Evolutionary conservation across 35 echinoderm and acorn worm species (phyloP).

Genomic region (Ophioderma brevispina): DNA sequence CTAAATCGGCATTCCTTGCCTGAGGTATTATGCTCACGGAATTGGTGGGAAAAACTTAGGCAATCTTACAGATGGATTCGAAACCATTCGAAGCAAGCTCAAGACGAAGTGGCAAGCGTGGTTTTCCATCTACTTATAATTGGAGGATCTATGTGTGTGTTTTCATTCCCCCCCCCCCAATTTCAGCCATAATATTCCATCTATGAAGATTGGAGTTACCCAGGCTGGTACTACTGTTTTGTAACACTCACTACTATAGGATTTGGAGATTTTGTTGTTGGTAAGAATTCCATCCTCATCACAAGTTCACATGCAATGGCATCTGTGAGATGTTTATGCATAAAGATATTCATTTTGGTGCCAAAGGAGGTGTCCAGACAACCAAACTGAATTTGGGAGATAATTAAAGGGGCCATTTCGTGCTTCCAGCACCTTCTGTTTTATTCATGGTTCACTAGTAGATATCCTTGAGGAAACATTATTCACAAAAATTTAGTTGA

Average conservation of each 20-base stretch:
- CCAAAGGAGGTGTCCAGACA: too few relatives aligned
- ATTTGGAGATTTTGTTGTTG: conserved; percentile 88
- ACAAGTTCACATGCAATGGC: too few relatives aligned
- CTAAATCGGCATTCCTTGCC: conserved; percentile 79
- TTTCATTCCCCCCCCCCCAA: conserved; percentile 65
- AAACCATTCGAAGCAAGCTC: background rate
- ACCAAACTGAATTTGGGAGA: too few relatives aligned
- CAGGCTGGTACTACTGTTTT: conserved; percentile 78
- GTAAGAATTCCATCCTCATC: too few relatives aligned
- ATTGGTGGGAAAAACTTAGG: background rate
- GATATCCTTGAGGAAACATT: too few relatives aligned
- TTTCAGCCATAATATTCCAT: conserved; percentile 76
- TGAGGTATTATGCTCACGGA: background rate
- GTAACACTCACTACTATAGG: conserved; percentile 92
- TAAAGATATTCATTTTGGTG: too few relatives aligned
- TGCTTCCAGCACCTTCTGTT: too few relatives aligned
- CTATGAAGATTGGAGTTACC: conserved; percentile 73
- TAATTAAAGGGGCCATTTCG: too few relatives aligned
- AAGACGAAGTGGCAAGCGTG: background rate
- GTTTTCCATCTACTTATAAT: background rate
- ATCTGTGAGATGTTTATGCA: too few relatives aligned
- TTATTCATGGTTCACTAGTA: too few relatives aligned
- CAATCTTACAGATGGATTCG: background rate
- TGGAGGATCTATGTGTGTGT: background rate
- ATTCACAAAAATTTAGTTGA: too few relatives aligned